A percentile compares a stretch with the other conserved stretches of the same genome.
Conservation (phyloP, 2,888 invertebrate genomes). For the Thera britannica region DNA sequence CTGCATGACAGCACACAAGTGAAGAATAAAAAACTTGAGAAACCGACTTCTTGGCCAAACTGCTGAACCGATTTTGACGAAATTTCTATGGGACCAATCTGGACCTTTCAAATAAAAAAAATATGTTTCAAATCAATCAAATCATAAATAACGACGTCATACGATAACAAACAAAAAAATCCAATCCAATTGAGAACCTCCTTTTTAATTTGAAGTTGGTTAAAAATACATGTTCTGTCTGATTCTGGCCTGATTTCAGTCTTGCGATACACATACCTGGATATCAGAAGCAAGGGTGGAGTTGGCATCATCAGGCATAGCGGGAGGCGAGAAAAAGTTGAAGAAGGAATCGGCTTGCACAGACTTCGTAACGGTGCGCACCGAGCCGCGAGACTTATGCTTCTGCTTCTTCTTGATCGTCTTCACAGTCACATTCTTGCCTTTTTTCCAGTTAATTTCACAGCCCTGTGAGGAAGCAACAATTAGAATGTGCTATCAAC, state of each 20-base stretch:
- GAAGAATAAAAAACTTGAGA: too few relatives aligned
- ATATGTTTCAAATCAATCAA: too few relatives aligned
- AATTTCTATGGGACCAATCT: too few relatives aligned
- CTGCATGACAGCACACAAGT: too few relatives aligned
- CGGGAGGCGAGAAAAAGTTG: slow-evolving; percentile 98
- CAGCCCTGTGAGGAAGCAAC: slow-evolving; percentile 86
- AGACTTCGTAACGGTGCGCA: slow-evolving; percentile 97
- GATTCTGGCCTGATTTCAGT: background rate
- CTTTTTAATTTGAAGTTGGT: too few relatives aligned
- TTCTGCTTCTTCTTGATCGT: slow-evolving; percentile 99
- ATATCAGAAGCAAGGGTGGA: slow-evolving; percentile 95
- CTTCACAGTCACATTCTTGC: slow-evolving; percentile 98
- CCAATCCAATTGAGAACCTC: too few relatives aligned
- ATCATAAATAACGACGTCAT: too few relatives aligned
- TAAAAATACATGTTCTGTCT: too few relatives aligned
- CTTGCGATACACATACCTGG: slow-evolving; percentile 76
- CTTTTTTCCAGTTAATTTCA: slow-evolving; percentile 98
- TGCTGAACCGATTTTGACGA: too few relatives aligned
- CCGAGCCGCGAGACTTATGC: slow-evolving; percentile 97
- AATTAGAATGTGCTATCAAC: background rate
- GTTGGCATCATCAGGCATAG: slow-evolving; percentile 92
- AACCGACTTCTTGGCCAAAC: too few relatives aligned
- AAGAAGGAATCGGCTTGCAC: slow-evolving; percentile 99
- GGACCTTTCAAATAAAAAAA: too few relatives aligned
- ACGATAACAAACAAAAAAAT: too few relatives aligned